A percentile compares a stretch with the other conserved stretches of the same genome.
Evolutionary conservation across 1,140 invertebrate genomes (phyloP).

Genomic region (Macrocentrus cingulum): DNA sequence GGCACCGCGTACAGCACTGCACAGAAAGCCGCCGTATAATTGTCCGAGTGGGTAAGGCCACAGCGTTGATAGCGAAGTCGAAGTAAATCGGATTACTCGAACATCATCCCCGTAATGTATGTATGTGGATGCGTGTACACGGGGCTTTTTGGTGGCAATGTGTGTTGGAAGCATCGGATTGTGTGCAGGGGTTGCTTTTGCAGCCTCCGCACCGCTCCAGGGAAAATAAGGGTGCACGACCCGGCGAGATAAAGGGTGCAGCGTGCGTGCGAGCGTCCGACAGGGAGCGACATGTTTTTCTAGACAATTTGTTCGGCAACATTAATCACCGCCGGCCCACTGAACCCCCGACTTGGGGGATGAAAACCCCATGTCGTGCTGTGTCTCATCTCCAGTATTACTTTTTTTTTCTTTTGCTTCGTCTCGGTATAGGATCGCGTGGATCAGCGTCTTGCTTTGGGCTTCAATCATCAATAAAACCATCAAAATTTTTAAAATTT

Average conservation of each 20-base stretch:
- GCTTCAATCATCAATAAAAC: too few species aligned
- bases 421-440: too few species aligned
- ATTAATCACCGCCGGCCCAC: constrained; percentile 57
- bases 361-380: constrained; percentile 27
- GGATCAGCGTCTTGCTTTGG: too few species aligned
- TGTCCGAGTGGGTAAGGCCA: constrained; percentile 45
- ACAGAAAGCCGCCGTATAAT: constrained; percentile 46
- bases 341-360: constrained; percentile 32
- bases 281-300: constrained; percentile 59
- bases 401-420: not conserved
- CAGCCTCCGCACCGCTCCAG: constrained; percentile 25
- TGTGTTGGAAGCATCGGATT: constrained; percentile 34
- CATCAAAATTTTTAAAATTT: too few species aligned
- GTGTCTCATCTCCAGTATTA: not conserved
- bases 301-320: constrained; percentile 64
- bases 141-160: constrained; percentile 18
- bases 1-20: constrained; percentile 33
- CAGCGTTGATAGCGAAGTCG: constrained; percentile 57
- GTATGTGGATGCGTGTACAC: constrained; percentile 44
- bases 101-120: constrained; percentile 59
- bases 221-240: constrained; percentile 52
- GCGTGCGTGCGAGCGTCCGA: constrained; percentile 18
- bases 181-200: constrained; percentile 29
- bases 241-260: constrained; percentile 58
- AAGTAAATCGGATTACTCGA: constrained; percentile 59